Conservation (phyloP, 2,797 vertebrate species). For the Molossus molossus region DNA sequence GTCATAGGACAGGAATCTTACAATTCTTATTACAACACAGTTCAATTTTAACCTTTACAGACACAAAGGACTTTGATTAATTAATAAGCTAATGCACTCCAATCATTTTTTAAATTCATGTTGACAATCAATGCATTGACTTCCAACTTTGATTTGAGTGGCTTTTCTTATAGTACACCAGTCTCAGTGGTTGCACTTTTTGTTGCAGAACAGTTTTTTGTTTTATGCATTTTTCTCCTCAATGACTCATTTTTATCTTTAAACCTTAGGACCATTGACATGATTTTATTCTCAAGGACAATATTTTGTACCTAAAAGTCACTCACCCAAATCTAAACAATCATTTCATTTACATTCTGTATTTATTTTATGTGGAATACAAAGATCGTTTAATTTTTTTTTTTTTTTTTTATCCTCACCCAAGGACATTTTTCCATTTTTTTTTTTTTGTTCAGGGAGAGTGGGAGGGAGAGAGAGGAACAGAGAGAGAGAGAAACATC, state of each 20-base stretch:
- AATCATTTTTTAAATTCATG: constrained; percentile 56
- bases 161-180: constrained; percentile 63
- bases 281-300: constrained; percentile 6
- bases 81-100: constrained; percentile 71
- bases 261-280: background rate
- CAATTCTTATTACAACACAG: constrained; percentile 41
- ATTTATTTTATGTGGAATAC: constrained; percentile 25
- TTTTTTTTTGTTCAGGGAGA: no score
- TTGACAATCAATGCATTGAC: constrained; percentile 61
- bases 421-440: no score
- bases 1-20: background rate
- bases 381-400: background rate
- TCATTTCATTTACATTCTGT: background rate
- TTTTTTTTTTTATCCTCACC: no score
- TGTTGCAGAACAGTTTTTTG: background rate
- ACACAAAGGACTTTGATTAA: constrained; percentile 78
- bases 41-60: constrained; percentile 72
- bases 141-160: constrained; percentile 67
- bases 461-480: no score
- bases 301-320: background rate
- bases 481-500: no score
- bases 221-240: constrained; percentile 8
- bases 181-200: background rate
- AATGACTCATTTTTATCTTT: background rate
- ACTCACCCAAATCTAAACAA: background rate